phyloP scores from a whole-genome alignment of 2,888 invertebrate genomes.

The Hirtodrosophila trivittata region DNA sequence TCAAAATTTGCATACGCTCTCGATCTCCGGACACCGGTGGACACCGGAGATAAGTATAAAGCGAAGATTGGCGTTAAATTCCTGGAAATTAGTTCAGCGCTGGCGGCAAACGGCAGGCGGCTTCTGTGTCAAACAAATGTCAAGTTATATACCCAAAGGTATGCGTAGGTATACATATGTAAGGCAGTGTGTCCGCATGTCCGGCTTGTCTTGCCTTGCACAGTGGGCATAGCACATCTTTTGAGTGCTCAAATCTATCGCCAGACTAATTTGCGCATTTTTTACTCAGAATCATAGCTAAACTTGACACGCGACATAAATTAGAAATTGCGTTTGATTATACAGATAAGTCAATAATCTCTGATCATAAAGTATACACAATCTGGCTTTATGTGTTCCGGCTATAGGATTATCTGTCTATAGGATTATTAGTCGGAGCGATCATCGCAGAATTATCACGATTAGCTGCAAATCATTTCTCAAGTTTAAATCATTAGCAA shows the following conservation, averaged over 20 bases:
- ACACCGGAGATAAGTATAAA: constrained; percentile 35
- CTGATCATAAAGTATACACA: constrained; percentile 1
- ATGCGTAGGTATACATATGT: constrained; percentile 7
- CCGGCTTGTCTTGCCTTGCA: constrained; percentile 3
- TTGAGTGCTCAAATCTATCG: constrained; percentile 7
- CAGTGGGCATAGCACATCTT: constrained; percentile 24
- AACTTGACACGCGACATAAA: too few species aligned
- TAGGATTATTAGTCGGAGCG: background rate
- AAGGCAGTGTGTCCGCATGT: constrained; percentile 6
- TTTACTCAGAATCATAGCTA: too few species aligned
- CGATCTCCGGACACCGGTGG: constrained; percentile 19
- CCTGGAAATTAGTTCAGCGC: constrained; percentile 63
- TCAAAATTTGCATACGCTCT: constrained; percentile 65
- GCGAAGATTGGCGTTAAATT: constrained; percentile 72
- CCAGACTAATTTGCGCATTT: too few species aligned
- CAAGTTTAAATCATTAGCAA: too few species aligned
- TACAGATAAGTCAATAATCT: constrained; percentile 1
- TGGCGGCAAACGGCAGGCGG: constrained; percentile 56
- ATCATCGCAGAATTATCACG: too few species aligned
- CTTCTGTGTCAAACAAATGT: constrained; percentile 75
- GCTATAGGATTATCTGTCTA: background rate
- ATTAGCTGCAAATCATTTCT: too few species aligned
- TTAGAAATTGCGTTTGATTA: too few species aligned
- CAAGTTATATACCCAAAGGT: constrained; percentile 29
- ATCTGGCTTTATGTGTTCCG: background rate